phyloP scores from a whole-genome alignment of 2,888 invertebrate genomes.

The Nebria brevicollis region DNA sequence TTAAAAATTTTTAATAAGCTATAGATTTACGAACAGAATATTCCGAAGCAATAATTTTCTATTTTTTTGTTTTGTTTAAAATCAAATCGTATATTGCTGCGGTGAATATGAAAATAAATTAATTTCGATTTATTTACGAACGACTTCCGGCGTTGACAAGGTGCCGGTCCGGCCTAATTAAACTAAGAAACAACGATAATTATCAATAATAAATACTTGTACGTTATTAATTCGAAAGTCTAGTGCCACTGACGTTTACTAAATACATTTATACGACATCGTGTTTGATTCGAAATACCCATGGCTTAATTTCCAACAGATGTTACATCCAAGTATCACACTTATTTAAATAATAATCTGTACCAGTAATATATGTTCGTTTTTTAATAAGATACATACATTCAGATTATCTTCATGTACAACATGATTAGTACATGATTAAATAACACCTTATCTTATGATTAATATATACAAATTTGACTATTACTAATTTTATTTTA shows the following conservation, averaged over 20 bases:
- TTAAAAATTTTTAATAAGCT: too few species aligned
- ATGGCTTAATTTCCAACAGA: conserved; percentile 19
- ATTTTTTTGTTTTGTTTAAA: too few species aligned
- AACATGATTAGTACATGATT: conserved; percentile 1
- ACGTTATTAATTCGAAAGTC: conserved; percentile 23
- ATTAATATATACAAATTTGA: not conserved
- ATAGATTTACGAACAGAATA: too few species aligned
- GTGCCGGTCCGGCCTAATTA: conserved; percentile 39
- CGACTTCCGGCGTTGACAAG: conserved; percentile 43
- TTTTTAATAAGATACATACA: not conserved
- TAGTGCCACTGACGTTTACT: conserved; percentile 15
- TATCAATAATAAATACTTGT: conserved; percentile 41
- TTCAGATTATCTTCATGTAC: not conserved
- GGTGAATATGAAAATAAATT: conserved; percentile 17
- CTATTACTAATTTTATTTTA: not conserved
- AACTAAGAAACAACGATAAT: conserved; percentile 38
- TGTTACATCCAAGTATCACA: conserved; percentile 1
- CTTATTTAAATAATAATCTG: not conserved
- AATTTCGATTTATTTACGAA: conserved; percentile 25
- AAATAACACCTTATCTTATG: not conserved
- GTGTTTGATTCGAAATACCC: not conserved
- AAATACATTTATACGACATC: conserved; percentile 10
- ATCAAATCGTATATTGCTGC: too few species aligned
- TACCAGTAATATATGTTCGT: not conserved
- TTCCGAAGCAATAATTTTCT: too few species aligned